These are phyloP conservation scores for Catalaphyllia jardinei DNA, from an alignment of 64 coral and sea anemone genomes.

Conservation along the genomic window DNA sequence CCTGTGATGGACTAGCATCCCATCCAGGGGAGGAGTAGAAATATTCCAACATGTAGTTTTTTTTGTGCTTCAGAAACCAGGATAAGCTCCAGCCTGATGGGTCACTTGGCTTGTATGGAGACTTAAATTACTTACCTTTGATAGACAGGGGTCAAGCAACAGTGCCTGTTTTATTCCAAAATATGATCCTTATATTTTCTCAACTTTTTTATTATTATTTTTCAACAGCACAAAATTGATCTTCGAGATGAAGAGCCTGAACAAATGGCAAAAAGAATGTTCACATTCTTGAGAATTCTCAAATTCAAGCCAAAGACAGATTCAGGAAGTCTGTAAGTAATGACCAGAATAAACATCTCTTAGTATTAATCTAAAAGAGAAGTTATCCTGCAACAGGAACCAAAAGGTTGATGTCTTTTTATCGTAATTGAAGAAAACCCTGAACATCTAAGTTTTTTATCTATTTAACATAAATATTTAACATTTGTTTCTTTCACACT, in stretches of 20 bases:
- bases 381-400: too few relatives aligned
- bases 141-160: background rate
- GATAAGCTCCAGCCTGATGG: background rate
- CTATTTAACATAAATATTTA: background rate
- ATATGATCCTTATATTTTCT: background rate
- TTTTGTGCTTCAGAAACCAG: too few relatives aligned
- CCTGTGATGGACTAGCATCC: too few relatives aligned
- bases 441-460: background rate
- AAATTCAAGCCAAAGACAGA: conserved; percentile 97
- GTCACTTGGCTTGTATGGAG: background rate
- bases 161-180: background rate
- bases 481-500: background rate
- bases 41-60: too few relatives aligned
- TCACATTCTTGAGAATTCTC: conserved; percentile 91
- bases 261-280: conserved; percentile 91
- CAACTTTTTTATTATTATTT: conserved; percentile 17
- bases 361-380: too few relatives aligned
- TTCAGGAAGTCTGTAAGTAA: conserved; percentile 93
- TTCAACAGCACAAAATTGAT: conserved; percentile 85
- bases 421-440: too few relatives aligned
- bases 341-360: too few relatives aligned
- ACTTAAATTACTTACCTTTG: too few relatives aligned
- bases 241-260: conserved; percentile 95
- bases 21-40: too few relatives aligned
- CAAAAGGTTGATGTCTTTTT: too few relatives aligned